Base-by-base conservation (phyloP, 2,888 invertebrate genomes). In the Dromius quadrimaculatus region DNA sequence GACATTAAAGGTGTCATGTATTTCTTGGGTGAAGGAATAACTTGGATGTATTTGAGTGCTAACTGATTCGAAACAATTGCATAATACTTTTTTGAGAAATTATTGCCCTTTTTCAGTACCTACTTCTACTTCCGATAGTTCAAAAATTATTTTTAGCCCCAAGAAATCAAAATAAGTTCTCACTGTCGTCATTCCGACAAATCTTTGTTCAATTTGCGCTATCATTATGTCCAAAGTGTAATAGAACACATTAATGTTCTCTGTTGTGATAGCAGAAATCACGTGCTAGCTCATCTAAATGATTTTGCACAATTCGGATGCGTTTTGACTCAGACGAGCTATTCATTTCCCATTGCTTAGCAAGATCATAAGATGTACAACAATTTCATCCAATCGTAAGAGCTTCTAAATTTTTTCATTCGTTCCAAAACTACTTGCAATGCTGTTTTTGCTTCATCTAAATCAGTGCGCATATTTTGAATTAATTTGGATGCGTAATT, bases 171-270 rank as follows among this genome's bases (percentile, higher is more conserved):
- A 77, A 74, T 72, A 74, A 62, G 75, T 61, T 75, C 74, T 72
- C 64, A 76, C 72, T 73, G 74, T 74, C 76, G 73, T 75, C 74
- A 75, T 75, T 72, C 75, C 74, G 74, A 20, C 73, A 75, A 76
- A 76, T 74, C 75, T 69, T 71, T 74, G 59, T 74, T 74, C 65
- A 75, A 76, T 75, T 71, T 76, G 72, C 74, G 65, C 65, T 36
- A 74, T 75, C 75, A 73, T 70, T 75, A 65, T 76, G 73, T 75
- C 75, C 50, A 76, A 75, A 75, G 76, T 72, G 73, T 73, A 75
- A 69, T 76, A 74, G 71, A 76, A 76, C 76, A 76, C 73, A 34
- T 3, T 23, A 54, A 36, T 64, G 41, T 73, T 73, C 72, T 61
- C 65, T 65, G 72, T 74, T 73, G 70, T 22, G 57, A 59, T 72